Conservation (phyloP, 2,113 vertebrate genomes). For the Arothron firmamentum region DNA sequence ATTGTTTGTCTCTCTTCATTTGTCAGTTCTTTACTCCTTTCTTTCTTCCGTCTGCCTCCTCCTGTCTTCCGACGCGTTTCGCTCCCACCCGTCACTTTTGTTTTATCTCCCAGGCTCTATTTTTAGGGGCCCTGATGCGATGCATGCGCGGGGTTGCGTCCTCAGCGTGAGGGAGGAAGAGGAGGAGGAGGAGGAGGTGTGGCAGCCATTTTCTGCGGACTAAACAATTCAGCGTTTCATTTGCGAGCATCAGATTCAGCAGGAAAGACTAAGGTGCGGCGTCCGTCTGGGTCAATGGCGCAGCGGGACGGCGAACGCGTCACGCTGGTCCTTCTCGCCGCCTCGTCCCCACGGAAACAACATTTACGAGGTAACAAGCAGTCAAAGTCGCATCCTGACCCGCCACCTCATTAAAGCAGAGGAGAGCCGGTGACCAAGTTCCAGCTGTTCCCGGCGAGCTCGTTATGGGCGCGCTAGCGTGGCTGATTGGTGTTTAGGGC, state of each 20-base stretch:
- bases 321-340: too few relatives aligned
- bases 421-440: conserved; percentile 27
- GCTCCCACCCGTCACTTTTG: not conserved
- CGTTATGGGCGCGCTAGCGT: conserved; percentile 46
- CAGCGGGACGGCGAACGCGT: too few relatives aligned
- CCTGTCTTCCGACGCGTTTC: not conserved
- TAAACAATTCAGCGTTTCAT: too few relatives aligned
- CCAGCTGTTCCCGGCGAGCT: conserved; percentile 29
- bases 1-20: not conserved
- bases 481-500: conserved; percentile 49
- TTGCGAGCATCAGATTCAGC: too few relatives aligned
- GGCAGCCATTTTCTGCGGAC: too few relatives aligned
- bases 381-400: conserved; percentile 37
- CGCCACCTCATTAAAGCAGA: conserved; percentile 51
- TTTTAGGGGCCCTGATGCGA: too few relatives aligned
- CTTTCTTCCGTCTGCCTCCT: not conserved
- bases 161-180: too few relatives aligned
- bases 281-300: too few relatives aligned
- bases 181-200: too few relatives aligned
- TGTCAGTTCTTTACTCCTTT: not conserved
- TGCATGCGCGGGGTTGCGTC: too few relatives aligned
- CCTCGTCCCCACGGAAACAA: too few relatives aligned
- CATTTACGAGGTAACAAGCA: not conserved
- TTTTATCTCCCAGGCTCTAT: not conserved
- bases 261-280: too few relatives aligned